Percentiles rank a stretch among this genome's conserved stretches.
Evolutionary conservation across 2,797 vertebrate species (phyloP).

Genomic region (Fringilla coelebs): DNA sequence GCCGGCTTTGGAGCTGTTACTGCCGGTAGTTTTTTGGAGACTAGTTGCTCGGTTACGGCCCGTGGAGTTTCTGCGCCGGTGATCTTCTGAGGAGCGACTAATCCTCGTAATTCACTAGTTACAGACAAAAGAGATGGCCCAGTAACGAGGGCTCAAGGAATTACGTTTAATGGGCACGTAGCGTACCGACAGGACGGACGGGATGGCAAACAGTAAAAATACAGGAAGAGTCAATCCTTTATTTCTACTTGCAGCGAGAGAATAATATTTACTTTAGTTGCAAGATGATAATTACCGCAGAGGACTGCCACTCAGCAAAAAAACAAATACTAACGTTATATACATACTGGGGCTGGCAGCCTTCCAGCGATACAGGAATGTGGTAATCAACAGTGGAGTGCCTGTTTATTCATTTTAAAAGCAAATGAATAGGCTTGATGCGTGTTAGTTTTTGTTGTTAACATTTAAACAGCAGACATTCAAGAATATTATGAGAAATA

Average conservation of each 20-base stretch:
- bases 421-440: not conserved
- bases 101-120: not conserved
- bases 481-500: not conserved
- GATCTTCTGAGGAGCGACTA: not conserved
- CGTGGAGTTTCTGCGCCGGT: not conserved
- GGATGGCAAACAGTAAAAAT: not conserved
- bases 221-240: not conserved
- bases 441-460: not conserved
- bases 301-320: conserved; percentile 1
- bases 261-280: conserved; percentile 45
- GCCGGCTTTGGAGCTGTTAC: not conserved
- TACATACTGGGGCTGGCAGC: not conserved
- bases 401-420: conserved; percentile 26
- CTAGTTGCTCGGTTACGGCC: not conserved
- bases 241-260: not conserved
- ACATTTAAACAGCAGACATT: not conserved
- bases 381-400: conserved; percentile 3
- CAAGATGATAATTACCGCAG: not conserved
- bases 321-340: not conserved
- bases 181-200: not conserved
- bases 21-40: not conserved
- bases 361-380: conserved; percentile 5
- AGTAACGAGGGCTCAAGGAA: not conserved
- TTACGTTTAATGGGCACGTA: not conserved
- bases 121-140: conserved; percentile 20